Evolutionary conservation across 1,140 invertebrate species (phyloP).

Genomic region (Pygmarrhopalites habei): DNA sequence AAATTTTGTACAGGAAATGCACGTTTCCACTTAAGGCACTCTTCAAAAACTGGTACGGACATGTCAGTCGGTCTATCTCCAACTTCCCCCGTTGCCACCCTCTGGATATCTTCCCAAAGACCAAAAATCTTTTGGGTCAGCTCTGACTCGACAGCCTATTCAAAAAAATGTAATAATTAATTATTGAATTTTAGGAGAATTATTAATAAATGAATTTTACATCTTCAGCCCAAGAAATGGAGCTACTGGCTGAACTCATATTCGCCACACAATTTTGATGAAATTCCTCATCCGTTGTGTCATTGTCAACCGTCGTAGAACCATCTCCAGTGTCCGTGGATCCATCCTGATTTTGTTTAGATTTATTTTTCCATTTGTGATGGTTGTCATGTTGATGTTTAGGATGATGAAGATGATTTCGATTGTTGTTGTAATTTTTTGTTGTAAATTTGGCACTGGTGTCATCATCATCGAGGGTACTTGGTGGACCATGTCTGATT

Average conservation of each 20-base stretch:
- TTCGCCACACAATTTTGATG: conserved; percentile 17
- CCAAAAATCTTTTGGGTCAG: conserved; percentile 23
- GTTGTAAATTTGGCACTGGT: not conserved
- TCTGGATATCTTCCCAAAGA: conserved; percentile 32
- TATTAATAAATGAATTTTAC: conserved; percentile 26
- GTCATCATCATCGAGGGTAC: too few species aligned
- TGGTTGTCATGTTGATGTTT: too few species aligned
- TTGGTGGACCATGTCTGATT: not conserved
- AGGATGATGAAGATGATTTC: too few species aligned
- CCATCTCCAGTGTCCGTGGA: not conserved
- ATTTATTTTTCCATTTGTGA: too few species aligned
- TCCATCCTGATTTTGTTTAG: not conserved
- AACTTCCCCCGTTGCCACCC: conserved; percentile 17
- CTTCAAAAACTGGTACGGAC: conserved; percentile 18
- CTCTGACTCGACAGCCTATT: conserved; percentile 32
- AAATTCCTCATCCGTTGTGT: conserved; percentile 19
- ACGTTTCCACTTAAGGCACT: conserved; percentile 30
- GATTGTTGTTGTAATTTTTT: not conserved
- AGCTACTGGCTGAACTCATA: conserved; percentile 32
- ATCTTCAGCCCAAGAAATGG: conserved; percentile 38
- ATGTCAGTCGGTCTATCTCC: conserved; percentile 21
- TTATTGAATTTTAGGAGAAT: not conserved
- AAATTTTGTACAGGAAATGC: conserved; percentile 30
- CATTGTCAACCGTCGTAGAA: too few species aligned
- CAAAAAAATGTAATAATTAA: not conserved